Evolutionary conservation across 2,797 vertebrate genomes (phyloP).

Genomic region (Hybognathus amarus): DNA sequence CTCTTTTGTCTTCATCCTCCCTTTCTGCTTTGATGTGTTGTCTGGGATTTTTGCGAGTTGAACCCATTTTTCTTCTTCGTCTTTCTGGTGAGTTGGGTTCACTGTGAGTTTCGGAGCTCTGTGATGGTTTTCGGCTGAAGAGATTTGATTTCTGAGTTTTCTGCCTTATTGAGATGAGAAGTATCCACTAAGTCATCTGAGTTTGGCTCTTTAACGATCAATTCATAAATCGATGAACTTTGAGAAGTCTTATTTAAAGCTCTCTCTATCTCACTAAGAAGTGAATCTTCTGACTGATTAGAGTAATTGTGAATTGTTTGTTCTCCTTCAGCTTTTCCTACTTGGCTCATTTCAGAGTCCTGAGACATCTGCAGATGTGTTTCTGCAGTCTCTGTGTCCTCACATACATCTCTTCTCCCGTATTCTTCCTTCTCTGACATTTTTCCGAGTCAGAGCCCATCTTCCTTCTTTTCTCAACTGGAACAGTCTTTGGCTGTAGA

Average conservation of each 20-base stretch:
- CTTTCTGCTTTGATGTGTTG: conserved; percentile 37
- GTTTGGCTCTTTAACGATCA: neutral
- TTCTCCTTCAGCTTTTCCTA: conserved; percentile 2
- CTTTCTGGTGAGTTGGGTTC: conserved; percentile 55
- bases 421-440: conserved; percentile 9
- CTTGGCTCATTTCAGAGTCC: neutral
- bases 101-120: conserved; percentile 33
- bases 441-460: conserved; percentile 62
- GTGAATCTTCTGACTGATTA: conserved; percentile 33
- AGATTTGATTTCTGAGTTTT: conserved; percentile 22
- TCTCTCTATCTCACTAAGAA: conserved; percentile 54
- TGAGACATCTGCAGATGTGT: neutral
- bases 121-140: conserved; percentile 25
- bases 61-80: conserved; percentile 73
- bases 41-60: conserved; percentile 64
- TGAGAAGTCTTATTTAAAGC: conserved; percentile 35
- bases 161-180: conserved; percentile 2
- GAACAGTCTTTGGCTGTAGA: neutral
- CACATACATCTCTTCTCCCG: conserved; percentile 13
- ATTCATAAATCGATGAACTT: conserved; percentile 11
- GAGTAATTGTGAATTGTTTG: neutral
- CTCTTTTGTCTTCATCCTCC: conserved; percentile 44
- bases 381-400: conserved; percentile 19
- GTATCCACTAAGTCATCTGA: neutral
- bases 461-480: conserved; percentile 61